Evolutionary conservation across 2,888 invertebrate genomes (phyloP).

Genomic region (Malthinus flaveolus): DNA sequence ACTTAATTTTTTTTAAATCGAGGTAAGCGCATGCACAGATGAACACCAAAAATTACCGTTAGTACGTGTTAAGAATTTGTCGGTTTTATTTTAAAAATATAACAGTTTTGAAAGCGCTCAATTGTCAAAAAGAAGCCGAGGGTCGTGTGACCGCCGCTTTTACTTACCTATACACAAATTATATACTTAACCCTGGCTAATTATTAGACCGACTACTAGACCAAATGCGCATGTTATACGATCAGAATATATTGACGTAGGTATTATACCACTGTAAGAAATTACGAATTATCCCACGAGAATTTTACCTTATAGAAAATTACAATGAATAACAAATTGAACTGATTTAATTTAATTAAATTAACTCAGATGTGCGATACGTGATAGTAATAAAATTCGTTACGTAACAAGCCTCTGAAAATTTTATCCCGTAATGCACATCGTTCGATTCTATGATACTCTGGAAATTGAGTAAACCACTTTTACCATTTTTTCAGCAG

Average conservation of each 20-base stretch:
- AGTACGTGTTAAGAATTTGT: neutral
- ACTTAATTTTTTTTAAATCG: neutral
- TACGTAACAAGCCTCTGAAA: no score
- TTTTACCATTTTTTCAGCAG: no score
- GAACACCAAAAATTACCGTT: neutral
- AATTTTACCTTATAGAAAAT: neutral
- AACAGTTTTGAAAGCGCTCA: constrained; percentile 2
- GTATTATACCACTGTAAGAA: constrained; percentile 26
- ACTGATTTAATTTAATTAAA: no score
- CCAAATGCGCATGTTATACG: constrained; percentile 27
- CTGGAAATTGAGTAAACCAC: no score
- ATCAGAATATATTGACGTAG: constrained; percentile 25
- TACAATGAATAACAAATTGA: no score
- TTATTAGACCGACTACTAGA: constrained; percentile 27
- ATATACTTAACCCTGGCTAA: constrained; percentile 33
- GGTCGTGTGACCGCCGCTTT: constrained; percentile 27
- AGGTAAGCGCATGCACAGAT: constrained; percentile 1
- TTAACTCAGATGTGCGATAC: no score
- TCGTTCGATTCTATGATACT: no score
- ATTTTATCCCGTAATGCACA: no score
- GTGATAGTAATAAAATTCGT: no score
- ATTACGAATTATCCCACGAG: constrained; percentile 4
- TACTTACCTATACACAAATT: constrained; percentile 35
- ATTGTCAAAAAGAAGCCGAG: constrained; percentile 14
- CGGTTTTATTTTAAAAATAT: neutral